Evolutionary conservation across 2,888 invertebrate genomes (phyloP).

Genomic region (Buathra laborator): DNA sequence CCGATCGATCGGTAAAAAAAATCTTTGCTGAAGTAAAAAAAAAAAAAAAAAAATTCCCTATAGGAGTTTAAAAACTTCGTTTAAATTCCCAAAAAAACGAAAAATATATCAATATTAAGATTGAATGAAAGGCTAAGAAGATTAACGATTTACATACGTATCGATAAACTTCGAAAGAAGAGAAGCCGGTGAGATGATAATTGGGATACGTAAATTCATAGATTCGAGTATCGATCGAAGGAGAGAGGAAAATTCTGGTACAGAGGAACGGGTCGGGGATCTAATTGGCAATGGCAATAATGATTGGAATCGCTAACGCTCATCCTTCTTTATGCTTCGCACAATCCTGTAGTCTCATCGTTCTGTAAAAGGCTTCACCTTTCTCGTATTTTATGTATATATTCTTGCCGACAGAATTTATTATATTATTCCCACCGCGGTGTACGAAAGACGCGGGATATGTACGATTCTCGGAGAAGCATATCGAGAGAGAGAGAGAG

Average conservation of each 20-base stretch:
- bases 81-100: too few species aligned
- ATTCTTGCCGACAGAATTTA: constrained; percentile 24
- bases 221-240: too few species aligned
- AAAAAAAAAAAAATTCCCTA: too few species aligned
- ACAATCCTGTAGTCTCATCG: constrained; percentile 5
- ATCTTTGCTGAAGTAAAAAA: neutral
- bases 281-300: constrained; percentile 42
- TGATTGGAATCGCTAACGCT: constrained; percentile 19
- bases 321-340: neutral
- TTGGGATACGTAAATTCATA: neutral
- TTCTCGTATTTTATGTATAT: constrained; percentile 47
- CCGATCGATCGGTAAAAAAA: neutral
- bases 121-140: too few species aligned
- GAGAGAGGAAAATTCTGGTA: neutral
- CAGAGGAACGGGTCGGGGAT: neutral
- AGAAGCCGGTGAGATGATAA: neutral
- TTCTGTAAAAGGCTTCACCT: constrained; percentile 53
- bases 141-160: too few species aligned
- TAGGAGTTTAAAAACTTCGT: too few species aligned
- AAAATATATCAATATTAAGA: too few species aligned
- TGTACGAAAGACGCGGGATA: constrained; percentile 45
- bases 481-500: constrained; percentile 53
- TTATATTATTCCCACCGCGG: constrained; percentile 35
- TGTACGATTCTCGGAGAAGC: constrained; percentile 46
- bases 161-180: neutral